These are phyloP conservation scores for Tetrax tetrax DNA, from an alignment of 2,113 vertebrate genomes.

Conservation along the genomic window DNA sequence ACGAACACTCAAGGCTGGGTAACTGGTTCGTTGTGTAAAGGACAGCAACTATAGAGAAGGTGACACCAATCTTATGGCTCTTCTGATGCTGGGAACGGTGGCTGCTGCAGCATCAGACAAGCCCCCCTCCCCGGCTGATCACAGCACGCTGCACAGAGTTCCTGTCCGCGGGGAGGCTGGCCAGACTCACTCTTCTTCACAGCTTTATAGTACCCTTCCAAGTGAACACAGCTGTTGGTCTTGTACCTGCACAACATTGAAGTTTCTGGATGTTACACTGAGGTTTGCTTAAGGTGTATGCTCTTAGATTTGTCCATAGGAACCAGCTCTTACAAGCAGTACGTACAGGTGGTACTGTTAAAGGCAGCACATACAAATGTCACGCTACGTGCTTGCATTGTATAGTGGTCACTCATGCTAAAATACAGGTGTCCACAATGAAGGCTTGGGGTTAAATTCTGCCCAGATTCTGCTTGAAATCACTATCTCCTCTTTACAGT, in stretches of 20 bases:
- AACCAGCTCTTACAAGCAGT: neutral
- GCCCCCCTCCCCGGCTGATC: neutral
- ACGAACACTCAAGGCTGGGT: neutral
- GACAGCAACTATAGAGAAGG: neutral
- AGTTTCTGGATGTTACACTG: neutral
- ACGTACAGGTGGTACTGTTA: neutral
- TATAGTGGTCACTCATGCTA: neutral
- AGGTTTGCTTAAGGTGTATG: neutral
- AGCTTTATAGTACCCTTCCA: neutral
- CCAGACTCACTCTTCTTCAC: neutral
- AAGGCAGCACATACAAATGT: neutral
- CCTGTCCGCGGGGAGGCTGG: fast-evolving
- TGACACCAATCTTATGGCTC: neutral
- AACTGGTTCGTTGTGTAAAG: neutral
- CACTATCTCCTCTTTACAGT: neutral
- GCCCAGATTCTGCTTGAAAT: neutral
- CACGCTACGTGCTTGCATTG: fast-evolving
- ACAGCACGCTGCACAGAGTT: fast-evolving
- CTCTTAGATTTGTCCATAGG: neutral
- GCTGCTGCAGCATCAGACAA: neutral
- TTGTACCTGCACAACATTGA: neutral
- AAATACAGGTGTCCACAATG: neutral
- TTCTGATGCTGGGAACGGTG: neutral
- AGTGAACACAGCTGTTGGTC: fast-evolving
- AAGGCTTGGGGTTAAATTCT: neutral